Conservation (phyloP, 2,113 vertebrate species). For the Tachysurus vachellii region DNA sequence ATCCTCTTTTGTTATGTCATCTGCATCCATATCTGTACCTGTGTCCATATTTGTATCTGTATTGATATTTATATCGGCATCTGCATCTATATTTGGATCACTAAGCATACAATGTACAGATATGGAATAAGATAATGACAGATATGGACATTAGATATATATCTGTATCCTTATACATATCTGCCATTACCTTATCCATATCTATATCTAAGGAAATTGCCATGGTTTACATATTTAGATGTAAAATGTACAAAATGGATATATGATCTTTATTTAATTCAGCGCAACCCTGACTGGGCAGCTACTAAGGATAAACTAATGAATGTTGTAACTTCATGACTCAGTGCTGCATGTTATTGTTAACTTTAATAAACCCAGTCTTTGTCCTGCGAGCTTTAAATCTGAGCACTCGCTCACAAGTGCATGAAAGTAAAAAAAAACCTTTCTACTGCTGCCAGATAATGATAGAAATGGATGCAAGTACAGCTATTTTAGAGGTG, state of each 20-base stretch:
- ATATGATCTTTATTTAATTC: neutral
- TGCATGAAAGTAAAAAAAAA: neutral
- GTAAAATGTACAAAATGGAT: neutral
- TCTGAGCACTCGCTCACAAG: neutral
- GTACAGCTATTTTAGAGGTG: neutral
- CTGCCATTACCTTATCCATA: neutral
- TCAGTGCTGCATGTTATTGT: neutral
- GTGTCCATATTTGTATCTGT: neutral
- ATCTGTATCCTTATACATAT: neutral
- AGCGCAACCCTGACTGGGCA: neutral
- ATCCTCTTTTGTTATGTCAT: too few species aligned
- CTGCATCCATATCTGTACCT: too few species aligned
- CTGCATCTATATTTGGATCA: neutral
- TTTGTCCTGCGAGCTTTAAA: neutral
- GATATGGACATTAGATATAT: neutral
- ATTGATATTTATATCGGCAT: neutral
- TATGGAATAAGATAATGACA: too few species aligned
- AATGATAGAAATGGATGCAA: neutral
- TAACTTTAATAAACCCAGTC: constrained; percentile 1
- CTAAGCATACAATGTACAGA: too few species aligned
- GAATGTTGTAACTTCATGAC: neutral
- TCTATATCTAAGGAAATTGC: neutral
- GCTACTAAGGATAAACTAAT: neutral
- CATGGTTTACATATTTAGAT: neutral
- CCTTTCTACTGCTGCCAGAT: neutral